Base-by-base conservation (phyloP, 2,113 vertebrate genomes). In the Pterocles orientalis region DNA sequence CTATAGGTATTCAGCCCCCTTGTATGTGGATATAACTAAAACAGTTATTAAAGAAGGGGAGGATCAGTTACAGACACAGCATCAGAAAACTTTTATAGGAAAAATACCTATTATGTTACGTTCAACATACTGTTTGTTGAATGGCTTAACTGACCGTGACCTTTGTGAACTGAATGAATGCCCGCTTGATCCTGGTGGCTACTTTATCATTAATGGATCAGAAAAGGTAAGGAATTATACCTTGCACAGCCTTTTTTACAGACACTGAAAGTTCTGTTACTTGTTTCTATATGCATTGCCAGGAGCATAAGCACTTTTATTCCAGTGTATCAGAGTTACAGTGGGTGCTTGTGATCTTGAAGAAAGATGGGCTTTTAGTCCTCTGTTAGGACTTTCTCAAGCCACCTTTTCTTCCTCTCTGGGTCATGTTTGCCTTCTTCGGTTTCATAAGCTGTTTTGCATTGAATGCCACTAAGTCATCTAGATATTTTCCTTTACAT, bases 51-150 rank as follows among this genome's bases (percentile, higher is more conserved):
- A 99, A 89, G 99, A 99, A 95, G 99, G 99, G 0, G 99, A 99
- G 91, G 99, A 99, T 61, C 99, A 99, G 75, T 97, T 99, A 82
- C 99, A 99, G 97, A 99, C 99, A 1, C 99, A 99, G 80, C 99
- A 99, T 96, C 99, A 99, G 98, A 99, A 99, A 91, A 99, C 99
- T 5, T 99, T 99, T 82, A 99, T 99, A 64, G 99, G 99, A 29
- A 99, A 99, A 92, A 99, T 99, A 95, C 99, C 99, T 83, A 99
- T 99, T 96, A 99, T 99, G 99, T 98, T 99, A 36, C 99, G 99
- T 78, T 99, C 99, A 57, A 99, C 99, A 0, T 99, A 99, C 96
- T 99, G 99, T 92, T 97, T 99, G 21, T 97, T 99, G 73, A 99
- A 99, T 14, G 99, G 99, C 73, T 96, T 99, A 82, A 99, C 99